These are phyloP conservation scores for Aporophyla lueneburgensis DNA, from an alignment of 2,888 invertebrate genomes.

Conservation along the genomic window DNA sequence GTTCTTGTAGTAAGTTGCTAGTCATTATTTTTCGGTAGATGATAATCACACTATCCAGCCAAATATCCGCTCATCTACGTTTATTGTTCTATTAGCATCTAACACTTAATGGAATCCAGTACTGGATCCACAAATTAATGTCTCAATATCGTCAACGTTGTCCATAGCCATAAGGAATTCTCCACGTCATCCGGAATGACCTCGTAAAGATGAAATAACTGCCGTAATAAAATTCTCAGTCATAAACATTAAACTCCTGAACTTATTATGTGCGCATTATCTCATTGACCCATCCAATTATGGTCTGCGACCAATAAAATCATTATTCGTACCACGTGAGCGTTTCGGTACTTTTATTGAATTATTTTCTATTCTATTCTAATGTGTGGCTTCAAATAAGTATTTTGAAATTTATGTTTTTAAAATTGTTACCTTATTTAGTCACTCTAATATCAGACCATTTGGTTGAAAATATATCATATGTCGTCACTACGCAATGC, in stretches of 20 bases:
- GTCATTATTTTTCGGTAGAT: not conserved
- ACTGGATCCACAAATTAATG: not conserved
- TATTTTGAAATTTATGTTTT: conserved; percentile 2
- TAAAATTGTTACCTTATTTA: not conserved
- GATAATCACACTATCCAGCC: not conserved
- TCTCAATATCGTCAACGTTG: not conserved
- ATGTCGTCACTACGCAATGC: not conserved
- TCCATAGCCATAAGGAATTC: conserved; percentile 24
- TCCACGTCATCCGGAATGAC: conserved; percentile 24
- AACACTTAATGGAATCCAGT: not conserved
- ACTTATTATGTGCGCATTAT: conserved; percentile 64
- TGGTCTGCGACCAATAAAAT: conserved; percentile 60
- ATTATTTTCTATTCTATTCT: conserved; percentile 60
- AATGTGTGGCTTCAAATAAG: conserved; percentile 29
- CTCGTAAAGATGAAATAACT: conserved; percentile 57
- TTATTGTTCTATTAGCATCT: not conserved
- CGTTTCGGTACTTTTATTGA: conserved; percentile 45
- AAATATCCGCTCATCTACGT: not conserved
- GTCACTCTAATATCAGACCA: not conserved
- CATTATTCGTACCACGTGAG: conserved; percentile 54
- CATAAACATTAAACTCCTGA: conserved; percentile 53
- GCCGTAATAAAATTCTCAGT: conserved; percentile 56
- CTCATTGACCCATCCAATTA: conserved; percentile 71
- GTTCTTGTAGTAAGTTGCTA: not conserved
- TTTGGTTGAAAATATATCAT: not conserved